Evolutionary conservation across 2,888 invertebrate species (phyloP).

Genomic region (Mystacides longicornis): DNA sequence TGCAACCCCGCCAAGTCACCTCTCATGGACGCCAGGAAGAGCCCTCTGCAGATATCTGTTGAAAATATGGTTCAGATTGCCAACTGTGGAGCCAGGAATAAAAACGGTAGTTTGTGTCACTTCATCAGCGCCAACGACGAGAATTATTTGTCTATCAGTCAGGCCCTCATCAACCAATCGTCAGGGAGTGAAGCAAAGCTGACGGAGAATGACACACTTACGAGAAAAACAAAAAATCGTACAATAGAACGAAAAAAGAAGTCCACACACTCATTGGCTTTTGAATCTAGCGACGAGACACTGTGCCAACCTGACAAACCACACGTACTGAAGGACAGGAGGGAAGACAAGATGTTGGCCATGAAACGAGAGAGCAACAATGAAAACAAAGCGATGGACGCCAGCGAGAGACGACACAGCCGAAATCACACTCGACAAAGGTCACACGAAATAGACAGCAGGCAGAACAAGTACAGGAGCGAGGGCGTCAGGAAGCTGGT

Average conservation of each 20-base stretch:
- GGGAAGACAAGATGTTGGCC: slow-evolving; percentile 12
- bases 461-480: slow-evolving; percentile 14
- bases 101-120: slow-evolving; percentile 40
- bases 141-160: slow-evolving; percentile 22
- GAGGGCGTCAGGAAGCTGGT: slow-evolving; percentile 16
- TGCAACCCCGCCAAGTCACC: slow-evolving; percentile 28
- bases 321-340: background rate
- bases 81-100: slow-evolving; percentile 40
- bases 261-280: slow-evolving; percentile 20
- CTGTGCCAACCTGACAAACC: slow-evolving; percentile 13
- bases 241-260: slow-evolving; percentile 19
- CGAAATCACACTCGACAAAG: slow-evolving; percentile 10
- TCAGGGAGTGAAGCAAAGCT: slow-evolving; percentile 20
- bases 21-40: slow-evolving; percentile 37
- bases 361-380: slow-evolving; percentile 6
- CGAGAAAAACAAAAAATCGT: slow-evolving; percentile 7
- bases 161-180: slow-evolving; percentile 21
- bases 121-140: slow-evolving; percentile 31
- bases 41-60: slow-evolving; percentile 40
- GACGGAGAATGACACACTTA: slow-evolving; percentile 9
- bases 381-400: slow-evolving; percentile 6
- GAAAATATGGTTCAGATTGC: slow-evolving; percentile 44
- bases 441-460: slow-evolving; percentile 13
- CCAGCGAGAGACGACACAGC: slow-evolving; percentile 9
- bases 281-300: slow-evolving; percentile 24